phyloP scores from a whole-genome alignment of 2,888 invertebrate genomes.

The Disparrhopalites patrizii region DNA sequence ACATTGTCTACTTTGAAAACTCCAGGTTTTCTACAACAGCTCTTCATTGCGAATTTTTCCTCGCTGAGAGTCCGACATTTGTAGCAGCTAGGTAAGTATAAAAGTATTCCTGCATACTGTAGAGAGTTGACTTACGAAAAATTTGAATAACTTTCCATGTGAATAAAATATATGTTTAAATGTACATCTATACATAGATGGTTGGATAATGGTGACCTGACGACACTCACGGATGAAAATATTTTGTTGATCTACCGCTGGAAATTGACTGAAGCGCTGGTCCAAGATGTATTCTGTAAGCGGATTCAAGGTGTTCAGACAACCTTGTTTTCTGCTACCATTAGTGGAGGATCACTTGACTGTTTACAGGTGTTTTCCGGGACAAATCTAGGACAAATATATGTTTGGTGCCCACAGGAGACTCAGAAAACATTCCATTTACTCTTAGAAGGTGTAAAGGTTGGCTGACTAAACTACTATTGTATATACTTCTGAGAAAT shows the following conservation, averaged over 20 bases:
- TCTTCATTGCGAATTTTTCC: neutral
- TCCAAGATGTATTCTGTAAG: neutral
- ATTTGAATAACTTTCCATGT: neutral
- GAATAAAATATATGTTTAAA: too few relatives aligned
- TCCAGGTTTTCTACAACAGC: neutral
- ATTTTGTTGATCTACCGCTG: slow-evolving; percentile 6
- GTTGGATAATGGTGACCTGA: slow-evolving; percentile 14
- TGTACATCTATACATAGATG: slow-evolving; percentile 8
- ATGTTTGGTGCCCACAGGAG: slow-evolving; percentile 18
- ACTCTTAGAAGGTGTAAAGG: slow-evolving; percentile 17
- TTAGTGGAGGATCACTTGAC: slow-evolving; percentile 1
- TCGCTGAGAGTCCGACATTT: too few relatives aligned
- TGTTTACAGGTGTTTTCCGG: slow-evolving; percentile 18
- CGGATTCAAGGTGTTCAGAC: slow-evolving; percentile 8
- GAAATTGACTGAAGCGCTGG: neutral
- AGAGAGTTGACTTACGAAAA: too few relatives aligned
- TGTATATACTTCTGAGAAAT: neutral
- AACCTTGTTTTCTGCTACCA: slow-evolving; percentile 14
- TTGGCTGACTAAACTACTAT: neutral
- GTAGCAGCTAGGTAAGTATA: slow-evolving; percentile 4
- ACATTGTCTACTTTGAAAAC: too few relatives aligned
- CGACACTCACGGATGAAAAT: slow-evolving; percentile 17
- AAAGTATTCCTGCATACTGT: neutral
- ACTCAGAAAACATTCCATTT: neutral
- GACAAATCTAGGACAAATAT: slow-evolving; percentile 12